Evolutionary conservation across 1,140 invertebrate species (phyloP).

Genomic region (Popillia japonica): DNA sequence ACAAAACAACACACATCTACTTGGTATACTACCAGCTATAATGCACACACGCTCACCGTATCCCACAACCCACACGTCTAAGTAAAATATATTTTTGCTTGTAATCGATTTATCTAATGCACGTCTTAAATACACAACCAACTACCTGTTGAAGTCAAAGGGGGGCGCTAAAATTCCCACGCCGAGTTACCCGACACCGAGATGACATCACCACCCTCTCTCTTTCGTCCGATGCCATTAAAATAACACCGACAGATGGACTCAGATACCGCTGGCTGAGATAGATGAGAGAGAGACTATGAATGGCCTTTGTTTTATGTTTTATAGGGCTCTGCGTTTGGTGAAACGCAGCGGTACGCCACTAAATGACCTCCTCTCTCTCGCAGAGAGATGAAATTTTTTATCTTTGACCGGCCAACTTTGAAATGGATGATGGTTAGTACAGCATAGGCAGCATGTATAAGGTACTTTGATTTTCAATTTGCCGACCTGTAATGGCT

Average conservation of each 20-base stretch:
- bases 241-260: slow-evolving; percentile 39
- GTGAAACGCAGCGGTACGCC: slow-evolving; percentile 37
- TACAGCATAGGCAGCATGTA: neutral
- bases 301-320: slow-evolving; percentile 42
- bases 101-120: slow-evolving; percentile 41
- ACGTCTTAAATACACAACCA: slow-evolving; percentile 39
- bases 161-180: slow-evolving; percentile 42
- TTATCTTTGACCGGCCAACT: neutral
- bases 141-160: slow-evolving; percentile 38
- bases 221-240: slow-evolving; percentile 32
- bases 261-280: slow-evolving; percentile 26
- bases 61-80: slow-evolving; percentile 10
- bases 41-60: neutral
- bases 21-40: neutral
- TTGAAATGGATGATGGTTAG: neutral
- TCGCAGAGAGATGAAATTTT: slow-evolving; percentile 6
- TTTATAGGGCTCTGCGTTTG: slow-evolving; percentile 28
- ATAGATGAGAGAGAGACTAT: slow-evolving; percentile 34
- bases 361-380: slow-evolving; percentile 32
- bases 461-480: slow-evolving; percentile 23
- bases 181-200: slow-evolving; percentile 35
- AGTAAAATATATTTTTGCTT: slow-evolving; percentile 32
- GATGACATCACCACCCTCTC: slow-evolving; percentile 38
- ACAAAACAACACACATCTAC: slow-evolving; percentile 19
- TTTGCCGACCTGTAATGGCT: slow-evolving; percentile 28